Base-by-base conservation (phyloP, 2,113 vertebrate genomes). In the Nycticorax nycticorax region DNA sequence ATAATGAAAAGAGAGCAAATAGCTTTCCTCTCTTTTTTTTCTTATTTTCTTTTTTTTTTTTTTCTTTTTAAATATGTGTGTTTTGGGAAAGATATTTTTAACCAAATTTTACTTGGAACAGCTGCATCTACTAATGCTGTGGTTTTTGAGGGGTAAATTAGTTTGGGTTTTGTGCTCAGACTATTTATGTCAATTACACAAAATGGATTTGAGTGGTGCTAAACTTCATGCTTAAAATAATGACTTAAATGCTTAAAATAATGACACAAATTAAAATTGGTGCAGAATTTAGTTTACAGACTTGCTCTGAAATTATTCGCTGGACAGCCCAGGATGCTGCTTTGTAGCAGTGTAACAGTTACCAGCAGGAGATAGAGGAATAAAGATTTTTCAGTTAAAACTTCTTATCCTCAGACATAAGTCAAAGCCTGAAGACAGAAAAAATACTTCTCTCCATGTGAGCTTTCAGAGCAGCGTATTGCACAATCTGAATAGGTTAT, bases 401-500 rank as follows among this genome's bases (percentile, higher is more conserved):
- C 55, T 88, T 84, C 33, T 81, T 93, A 69, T 82, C 56, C 75
- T 94, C 73, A 86, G 91, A 62, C 35, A n/a, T 66, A 83, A 92
- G 57, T 85, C 64, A 92, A 79, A 85, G 86, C 78, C 80, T 59
- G 67, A 52, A 88, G 75, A 87, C 55, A 48, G 41, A 73, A 55
- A 30, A 55, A 74, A 22, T 67, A n/a, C 37, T 47, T 79, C 55
- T 87, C 26, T 59, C 39, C 30, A 14, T 81, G 32, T 78, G 75
- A 91, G 77, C 82, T 96, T 96, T 94, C 77, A 95, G 74, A 93
- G 82, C 85, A 63, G 47, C 24, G 47, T 28, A 8, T 72, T 97
- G 67, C 91, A 88, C 86, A 93, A 74, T 85, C 76, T 67, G 60
- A 95, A 87, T 41, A 67, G 87, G 68, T 74, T 97, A 80, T 90